Conservation (phyloP, 2,888 invertebrate genomes). For the Synergus japonicus region DNA sequence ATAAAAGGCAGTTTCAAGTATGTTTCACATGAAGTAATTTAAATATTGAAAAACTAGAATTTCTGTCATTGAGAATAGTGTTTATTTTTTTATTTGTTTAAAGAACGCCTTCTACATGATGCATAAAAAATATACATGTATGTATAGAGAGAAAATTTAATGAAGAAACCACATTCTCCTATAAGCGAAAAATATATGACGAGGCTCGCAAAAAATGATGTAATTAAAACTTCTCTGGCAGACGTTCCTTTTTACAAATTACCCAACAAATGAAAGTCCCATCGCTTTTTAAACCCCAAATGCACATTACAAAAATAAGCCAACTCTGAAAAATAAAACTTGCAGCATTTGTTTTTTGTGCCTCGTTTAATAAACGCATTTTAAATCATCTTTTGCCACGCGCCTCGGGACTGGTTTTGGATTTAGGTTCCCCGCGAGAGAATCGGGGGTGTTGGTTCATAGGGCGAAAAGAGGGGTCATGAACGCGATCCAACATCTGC, state of each 20-base stretch:
- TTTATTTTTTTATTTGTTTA: neutral
- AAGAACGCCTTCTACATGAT: neutral
- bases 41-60: no score
- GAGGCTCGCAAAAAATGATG: conserved; percentile 5
- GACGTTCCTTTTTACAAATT: conserved; percentile 35
- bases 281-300: conserved; percentile 29
- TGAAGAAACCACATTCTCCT: neutral
- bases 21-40: no score
- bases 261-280: conserved; percentile 36
- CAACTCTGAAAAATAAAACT: conserved; percentile 1
- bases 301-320: conserved; percentile 11
- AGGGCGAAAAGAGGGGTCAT: conserved; percentile 46
- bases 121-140: neutral
- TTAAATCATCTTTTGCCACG: conserved; percentile 45
- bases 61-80: no score
- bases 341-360: neutral
- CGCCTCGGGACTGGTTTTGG: conserved; percentile 48
- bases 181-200: neutral
- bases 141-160: neutral
- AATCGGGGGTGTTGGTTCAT: conserved; percentile 54
- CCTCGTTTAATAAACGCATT: neutral
- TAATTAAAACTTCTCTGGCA: conserved; percentile 30
- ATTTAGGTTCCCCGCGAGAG: conserved; percentile 48
- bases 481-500: conserved; percentile 51
- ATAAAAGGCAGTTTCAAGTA: no score